Evolutionary conservation across 2,113 vertebrate species (phyloP), one percentile per base, ranked within the genome.

Genomic region (Octodon degus): DNA sequence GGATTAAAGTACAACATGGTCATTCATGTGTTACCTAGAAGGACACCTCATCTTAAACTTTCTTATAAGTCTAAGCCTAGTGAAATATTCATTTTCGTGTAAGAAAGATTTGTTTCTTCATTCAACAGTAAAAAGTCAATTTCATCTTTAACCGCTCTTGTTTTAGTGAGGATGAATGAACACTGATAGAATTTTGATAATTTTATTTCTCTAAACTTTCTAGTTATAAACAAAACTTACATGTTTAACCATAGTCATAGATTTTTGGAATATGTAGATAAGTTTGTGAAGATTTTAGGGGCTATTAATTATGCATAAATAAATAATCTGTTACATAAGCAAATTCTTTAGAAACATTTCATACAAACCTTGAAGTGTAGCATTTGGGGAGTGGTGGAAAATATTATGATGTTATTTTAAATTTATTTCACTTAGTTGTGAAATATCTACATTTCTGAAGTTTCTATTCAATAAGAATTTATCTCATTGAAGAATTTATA

Each of bases 41-140:
- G 72, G 43, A 8, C 86, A 60, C 50, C 85, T 91, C 53, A 60
- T 53, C 50, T 97, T 53, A 90, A 0, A 89, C 1, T 92, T 43
- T 63, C 20, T 89, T 40, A 53, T 91, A 22, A 91, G 2, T 58
- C 37, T 60, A 91, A 87, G 30, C 67, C 86, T 68, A 60, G 10
- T 14, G 80, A 95, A 53, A 25, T 77, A 81, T 86, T 97, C 30
- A 17, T 67, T 74, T 90, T 96, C 72, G 32, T 87, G 92, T 86
- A 34, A 70, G 30, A 32, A 95, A 79, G 82, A 87, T 96, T 83
- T 81, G 10, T 91, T 37, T 97, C 83, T 32, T 93, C 60, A 93
- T 55, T 22, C 86, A 20, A 67, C 34, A 0, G 47, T 53, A 9
- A 96, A 82, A 95, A 83, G 1, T 0, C 77, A 92, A 9, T 65